phyloP scores from a whole-genome alignment of 2,888 invertebrate species.

The Ametastegia equiseti region DNA sequence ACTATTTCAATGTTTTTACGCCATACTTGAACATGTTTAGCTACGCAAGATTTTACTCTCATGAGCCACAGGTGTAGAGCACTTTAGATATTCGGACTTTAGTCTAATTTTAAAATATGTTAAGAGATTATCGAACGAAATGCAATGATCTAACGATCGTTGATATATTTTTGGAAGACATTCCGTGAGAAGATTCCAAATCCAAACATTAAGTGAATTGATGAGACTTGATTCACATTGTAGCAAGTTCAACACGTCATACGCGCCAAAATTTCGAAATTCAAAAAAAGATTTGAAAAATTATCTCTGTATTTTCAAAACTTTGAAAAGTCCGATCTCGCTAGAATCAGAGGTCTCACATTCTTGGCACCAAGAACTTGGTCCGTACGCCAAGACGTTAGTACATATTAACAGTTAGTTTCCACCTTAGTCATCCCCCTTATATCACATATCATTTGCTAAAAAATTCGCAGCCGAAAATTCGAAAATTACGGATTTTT shows the following conservation, averaged over 20 bases:
- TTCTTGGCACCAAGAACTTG: conserved; percentile 64
- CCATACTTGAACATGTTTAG: background rate
- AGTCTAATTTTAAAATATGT: too few relatives aligned
- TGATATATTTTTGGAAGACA: background rate
- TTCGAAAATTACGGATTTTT: conserved; percentile 32
- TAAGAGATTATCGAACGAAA: background rate
- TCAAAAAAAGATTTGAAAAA: conserved; percentile 3
- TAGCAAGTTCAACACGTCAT: background rate
- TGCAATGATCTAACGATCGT: background rate
- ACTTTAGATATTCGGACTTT: background rate
- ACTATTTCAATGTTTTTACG: background rate
- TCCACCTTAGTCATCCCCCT: conserved; percentile 45
- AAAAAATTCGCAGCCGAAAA: background rate
- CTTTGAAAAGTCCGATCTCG: conserved; percentile 45
- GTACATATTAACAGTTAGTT: conserved; percentile 47
- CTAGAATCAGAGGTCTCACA: conserved; percentile 60
- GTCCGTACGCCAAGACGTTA: conserved; percentile 58
- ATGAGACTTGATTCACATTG: background rate
- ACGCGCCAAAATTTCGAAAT: conserved; percentile 1
- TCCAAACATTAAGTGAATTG: background rate
- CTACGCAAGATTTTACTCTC: background rate
- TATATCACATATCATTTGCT: conserved; percentile 31
- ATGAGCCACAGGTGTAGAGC: background rate
- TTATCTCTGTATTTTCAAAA: conserved; percentile 1
- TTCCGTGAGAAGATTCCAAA: background rate